Conservation (phyloP, 2,797 vertebrate species). For the Natrix natrix region DNA sequence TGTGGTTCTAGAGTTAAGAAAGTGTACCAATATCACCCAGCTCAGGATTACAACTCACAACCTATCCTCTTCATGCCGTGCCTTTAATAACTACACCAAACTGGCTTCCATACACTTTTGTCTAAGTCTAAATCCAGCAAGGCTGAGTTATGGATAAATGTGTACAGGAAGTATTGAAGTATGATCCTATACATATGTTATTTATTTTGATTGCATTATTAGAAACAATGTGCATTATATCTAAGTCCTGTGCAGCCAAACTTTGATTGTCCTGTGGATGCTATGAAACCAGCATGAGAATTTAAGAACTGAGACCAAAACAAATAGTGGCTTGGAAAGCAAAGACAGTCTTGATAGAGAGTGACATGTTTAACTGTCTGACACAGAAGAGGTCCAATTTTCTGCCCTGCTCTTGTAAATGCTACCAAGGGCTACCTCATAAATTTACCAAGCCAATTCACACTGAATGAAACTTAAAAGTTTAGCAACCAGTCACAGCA, state of each 20-base stretch:
- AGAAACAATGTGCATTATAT: conserved; percentile 23
- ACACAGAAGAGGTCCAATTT: not conserved
- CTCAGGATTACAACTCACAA: not conserved
- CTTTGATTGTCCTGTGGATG: conserved; percentile 36
- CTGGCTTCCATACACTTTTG: not conserved
- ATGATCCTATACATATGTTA: not conserved
- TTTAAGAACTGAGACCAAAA: conserved; percentile 47
- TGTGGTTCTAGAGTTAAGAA: not conserved
- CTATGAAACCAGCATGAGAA: conserved; percentile 31
- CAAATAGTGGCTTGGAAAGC: conserved; percentile 36
- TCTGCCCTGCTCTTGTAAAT: conserved; percentile 6
- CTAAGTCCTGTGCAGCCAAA: conserved; percentile 6
- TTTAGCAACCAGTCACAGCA: conserved; percentile 23
- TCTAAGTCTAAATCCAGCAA: not conserved
- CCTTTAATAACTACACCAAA: not conserved
- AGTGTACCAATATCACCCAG: not conserved
- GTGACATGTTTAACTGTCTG: not conserved
- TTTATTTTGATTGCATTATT: conserved; percentile 27
- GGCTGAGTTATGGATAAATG: not conserved
- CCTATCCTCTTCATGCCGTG: not conserved
- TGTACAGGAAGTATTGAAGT: not conserved
- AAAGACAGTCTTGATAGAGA: conserved; percentile 7
- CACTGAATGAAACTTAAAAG: conserved; percentile 11
- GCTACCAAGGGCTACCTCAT: not conserved
- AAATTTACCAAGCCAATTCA: conserved; percentile 18